Percentiles rank a stretch among this genome's conserved stretches.
These are phyloP conservation scores for Sesia bembeciformis DNA, from an alignment of 2,888 invertebrate genomes.

Conservation along the genomic window DNA sequence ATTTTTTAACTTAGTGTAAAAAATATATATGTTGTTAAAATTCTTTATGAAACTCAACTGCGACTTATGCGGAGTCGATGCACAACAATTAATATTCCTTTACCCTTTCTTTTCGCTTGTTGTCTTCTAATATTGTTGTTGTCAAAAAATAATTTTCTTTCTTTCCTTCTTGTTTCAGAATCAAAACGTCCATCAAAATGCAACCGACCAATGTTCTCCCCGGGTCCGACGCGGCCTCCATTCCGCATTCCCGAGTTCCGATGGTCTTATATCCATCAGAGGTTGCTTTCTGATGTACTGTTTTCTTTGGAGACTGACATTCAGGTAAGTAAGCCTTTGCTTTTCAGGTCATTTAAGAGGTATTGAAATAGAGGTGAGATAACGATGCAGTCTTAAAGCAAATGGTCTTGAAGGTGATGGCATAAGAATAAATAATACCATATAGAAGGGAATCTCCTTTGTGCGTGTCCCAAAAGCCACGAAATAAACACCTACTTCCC, in stretches of 20 bases:
- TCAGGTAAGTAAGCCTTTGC: constrained; percentile 76
- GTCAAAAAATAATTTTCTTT: background rate
- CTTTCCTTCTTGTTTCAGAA: constrained; percentile 31
- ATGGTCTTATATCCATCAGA: constrained; percentile 99
- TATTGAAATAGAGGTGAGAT: too few relatives aligned
- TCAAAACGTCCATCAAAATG: constrained; percentile 77
- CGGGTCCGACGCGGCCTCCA: constrained; percentile 93
- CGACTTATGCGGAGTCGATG: too few relatives aligned
- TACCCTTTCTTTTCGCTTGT: background rate
- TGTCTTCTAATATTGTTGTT: background rate
- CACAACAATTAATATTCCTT: too few relatives aligned
- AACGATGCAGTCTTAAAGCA: too few relatives aligned
- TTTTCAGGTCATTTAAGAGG: background rate
- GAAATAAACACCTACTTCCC: too few relatives aligned
- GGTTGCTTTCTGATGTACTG: constrained; percentile 94
- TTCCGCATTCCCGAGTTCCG: constrained; percentile 99
- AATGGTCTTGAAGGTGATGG: too few relatives aligned
- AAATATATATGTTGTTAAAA: too few relatives aligned
- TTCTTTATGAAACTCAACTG: too few relatives aligned
- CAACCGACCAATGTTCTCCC: constrained; percentile 92
- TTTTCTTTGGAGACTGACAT: constrained; percentile 98
- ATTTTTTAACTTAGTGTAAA: too few relatives aligned
- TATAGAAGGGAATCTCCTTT: too few relatives aligned
- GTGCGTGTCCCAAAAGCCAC: too few relatives aligned
- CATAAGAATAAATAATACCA: too few relatives aligned